A percentile compares a stretch with the other conserved stretches of the same genome.
Evolutionary conservation across 2,888 invertebrate species (phyloP).

Genomic region (Sarcophaga caerulescens): DNA sequence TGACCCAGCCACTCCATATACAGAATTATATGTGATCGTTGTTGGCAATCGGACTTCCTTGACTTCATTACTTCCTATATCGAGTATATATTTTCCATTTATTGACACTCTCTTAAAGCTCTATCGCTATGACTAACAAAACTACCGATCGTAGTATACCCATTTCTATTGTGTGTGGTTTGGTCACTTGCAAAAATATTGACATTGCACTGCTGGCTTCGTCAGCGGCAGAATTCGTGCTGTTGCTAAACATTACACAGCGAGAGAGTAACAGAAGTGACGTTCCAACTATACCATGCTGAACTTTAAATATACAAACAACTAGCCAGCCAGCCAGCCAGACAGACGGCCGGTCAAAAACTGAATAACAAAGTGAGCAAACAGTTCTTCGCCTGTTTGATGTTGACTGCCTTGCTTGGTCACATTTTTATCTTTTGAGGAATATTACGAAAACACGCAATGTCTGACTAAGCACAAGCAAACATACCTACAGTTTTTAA

Average conservation of each 20-base stretch:
- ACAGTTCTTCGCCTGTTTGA: conserved; percentile 55
- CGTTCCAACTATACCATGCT: conserved; percentile 59
- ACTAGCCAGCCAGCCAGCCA: conserved; percentile 20
- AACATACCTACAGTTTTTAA: conserved; percentile 41
- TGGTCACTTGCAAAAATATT: conserved; percentile 55
- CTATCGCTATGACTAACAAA: background rate
- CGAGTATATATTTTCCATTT: background rate
- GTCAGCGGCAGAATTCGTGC: conserved; percentile 52
- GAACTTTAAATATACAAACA: conserved; percentile 36
- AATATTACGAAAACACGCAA: conserved; percentile 81
- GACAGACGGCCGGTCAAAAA: conserved; percentile 33
- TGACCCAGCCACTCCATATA: too few relatives aligned
- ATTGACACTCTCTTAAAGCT: background rate
- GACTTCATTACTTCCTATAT: too few relatives aligned
- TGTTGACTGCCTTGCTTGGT: conserved; percentile 74
- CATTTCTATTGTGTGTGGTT: conserved; percentile 46
- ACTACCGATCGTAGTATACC: background rate
- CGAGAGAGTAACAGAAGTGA: conserved; percentile 37
- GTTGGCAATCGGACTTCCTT: too few relatives aligned
- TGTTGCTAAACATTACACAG: conserved; percentile 27
- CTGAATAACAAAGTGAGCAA: conserved; percentile 25
- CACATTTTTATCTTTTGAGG: conserved; percentile 81
- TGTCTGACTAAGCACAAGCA: conserved; percentile 73
- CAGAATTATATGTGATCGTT: too few relatives aligned
- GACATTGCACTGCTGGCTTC: conserved; percentile 51